Percentiles rank a stretch among this genome's conserved stretches.
Evolutionary conservation across 2,888 invertebrate genomes (phyloP).

Genomic region (Zygaena filipendulae): DNA sequence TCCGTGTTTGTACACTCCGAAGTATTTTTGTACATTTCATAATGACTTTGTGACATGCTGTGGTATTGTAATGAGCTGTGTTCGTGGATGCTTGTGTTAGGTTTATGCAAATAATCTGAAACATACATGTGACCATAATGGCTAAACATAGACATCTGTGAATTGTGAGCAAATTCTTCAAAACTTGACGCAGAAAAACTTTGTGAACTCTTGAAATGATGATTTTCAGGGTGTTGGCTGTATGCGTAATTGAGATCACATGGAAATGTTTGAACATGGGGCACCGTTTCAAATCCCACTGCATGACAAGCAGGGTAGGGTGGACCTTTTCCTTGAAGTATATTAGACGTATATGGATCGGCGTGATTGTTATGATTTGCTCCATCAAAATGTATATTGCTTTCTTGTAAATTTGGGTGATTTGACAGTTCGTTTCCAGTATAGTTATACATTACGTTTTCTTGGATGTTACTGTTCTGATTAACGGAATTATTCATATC

Average conservation of each 20-base stretch:
- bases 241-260: constrained; percentile 58
- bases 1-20: constrained; percentile 52
- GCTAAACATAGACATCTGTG: constrained; percentile 60
- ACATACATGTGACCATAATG: constrained; percentile 60
- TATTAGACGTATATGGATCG: constrained; percentile 52
- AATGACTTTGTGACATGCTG: constrained; percentile 39
- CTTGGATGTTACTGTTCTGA: constrained; percentile 25
- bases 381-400: constrained; percentile 43
- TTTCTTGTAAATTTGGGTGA: constrained; percentile 42
- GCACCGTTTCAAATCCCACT: constrained; percentile 40
- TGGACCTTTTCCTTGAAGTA: constrained; percentile 52
- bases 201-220: constrained; percentile 48
- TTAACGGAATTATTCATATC: constrained; percentile 46
- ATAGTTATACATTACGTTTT: constrained; percentile 33
- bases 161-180: constrained; percentile 65
- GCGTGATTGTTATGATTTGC: constrained; percentile 47
- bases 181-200: constrained; percentile 61
- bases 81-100: constrained; percentile 32
- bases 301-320: constrained; percentile 34
- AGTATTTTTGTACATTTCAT: constrained; percentile 49
- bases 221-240: constrained; percentile 36
- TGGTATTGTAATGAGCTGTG: constrained; percentile 45
- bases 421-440: constrained; percentile 56
- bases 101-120: constrained; percentile 52
- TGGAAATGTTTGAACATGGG: constrained; percentile 51